Percentiles rank a stretch among this genome's conserved stretches.
phyloP scores from a whole-genome alignment of 2,113 vertebrate genomes.

The Isichthys henryi region DNA sequence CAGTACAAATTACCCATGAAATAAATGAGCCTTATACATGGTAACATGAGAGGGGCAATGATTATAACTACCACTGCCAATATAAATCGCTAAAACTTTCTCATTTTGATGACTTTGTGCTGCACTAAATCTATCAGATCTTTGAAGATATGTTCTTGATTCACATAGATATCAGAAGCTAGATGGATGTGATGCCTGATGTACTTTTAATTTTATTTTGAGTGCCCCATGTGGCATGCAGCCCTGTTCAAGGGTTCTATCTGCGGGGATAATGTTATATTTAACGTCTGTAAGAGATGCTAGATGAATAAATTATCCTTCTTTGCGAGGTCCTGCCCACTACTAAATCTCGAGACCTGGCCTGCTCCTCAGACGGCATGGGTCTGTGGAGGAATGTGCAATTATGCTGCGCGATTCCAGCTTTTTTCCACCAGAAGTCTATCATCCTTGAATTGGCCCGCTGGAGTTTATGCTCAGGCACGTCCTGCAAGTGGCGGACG shows the following conservation, averaged over 20 bases:
- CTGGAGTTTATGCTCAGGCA: constrained; percentile 65
- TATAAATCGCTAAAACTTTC: background rate
- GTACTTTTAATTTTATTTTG: background rate
- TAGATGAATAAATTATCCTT: constrained; percentile 53
- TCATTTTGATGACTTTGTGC: background rate
- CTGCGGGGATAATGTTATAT: background rate
- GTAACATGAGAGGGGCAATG: background rate
- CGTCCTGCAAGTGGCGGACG: constrained; percentile 60
- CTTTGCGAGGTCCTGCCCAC: constrained; percentile 19
- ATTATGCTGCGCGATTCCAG: constrained; percentile 66
- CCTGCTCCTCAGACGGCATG: constrained; percentile 63
- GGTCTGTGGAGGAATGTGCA: constrained; percentile 70
- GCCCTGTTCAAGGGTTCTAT: background rate
- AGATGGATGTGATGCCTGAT: background rate
- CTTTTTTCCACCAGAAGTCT: constrained; percentile 67
- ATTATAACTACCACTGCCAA: background rate
- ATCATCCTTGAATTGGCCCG: constrained; percentile 65
- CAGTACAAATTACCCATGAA: background rate
- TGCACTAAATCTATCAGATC: background rate
- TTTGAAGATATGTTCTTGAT: background rate
- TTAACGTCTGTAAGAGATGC: constrained; percentile 27
- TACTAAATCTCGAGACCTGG: constrained; percentile 59
- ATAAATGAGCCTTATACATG: no score
- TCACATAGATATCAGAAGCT: background rate
- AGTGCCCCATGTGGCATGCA: background rate